Percentiles rank a stretch among this genome's conserved stretches.
These are phyloP conservation scores for Bombus huntii DNA, from an alignment of 1,140 invertebrate genomes.

Conservation along the genomic window DNA sequence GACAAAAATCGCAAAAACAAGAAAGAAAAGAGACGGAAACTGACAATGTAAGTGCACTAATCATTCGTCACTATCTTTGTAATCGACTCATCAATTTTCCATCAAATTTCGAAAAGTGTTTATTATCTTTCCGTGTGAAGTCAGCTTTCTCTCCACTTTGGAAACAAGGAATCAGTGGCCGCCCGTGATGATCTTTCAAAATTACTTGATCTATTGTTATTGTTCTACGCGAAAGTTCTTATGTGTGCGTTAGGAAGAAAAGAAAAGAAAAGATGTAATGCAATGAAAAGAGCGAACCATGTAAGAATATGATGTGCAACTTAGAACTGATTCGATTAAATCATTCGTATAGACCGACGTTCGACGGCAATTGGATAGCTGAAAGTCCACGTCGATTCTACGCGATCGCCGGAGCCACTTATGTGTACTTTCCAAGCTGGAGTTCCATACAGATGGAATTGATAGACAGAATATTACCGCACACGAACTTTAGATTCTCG, in stretches of 20 bases:
- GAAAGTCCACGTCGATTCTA: constrained; percentile 68
- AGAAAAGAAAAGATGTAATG: too few relatives aligned
- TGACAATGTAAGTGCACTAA: constrained; percentile 7
- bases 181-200: constrained; percentile 27
- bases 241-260: neutral
- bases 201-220: neutral
- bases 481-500: constrained; percentile 68
- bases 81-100: constrained; percentile 12
- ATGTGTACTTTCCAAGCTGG: constrained; percentile 67
- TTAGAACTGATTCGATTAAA: neutral
- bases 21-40: neutral
- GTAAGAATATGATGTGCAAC: neutral
- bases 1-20: neutral
- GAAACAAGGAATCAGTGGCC: constrained; percentile 39
- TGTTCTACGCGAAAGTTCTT: neutral
- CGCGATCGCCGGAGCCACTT: constrained; percentile 70
- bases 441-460: constrained; percentile 68
- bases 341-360: constrained; percentile 25
- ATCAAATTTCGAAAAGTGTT: constrained; percentile 18
- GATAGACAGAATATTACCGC: constrained; percentile 71
- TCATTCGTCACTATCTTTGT: constrained; percentile 17
- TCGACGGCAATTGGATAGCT: constrained; percentile 55
- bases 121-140: constrained; percentile 11
- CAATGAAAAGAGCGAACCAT: too few relatives aligned
- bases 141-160: constrained; percentile 28